Base-by-base conservation (phyloP, 2,888 invertebrate genomes). In the Sphinx pinastri region DNA sequence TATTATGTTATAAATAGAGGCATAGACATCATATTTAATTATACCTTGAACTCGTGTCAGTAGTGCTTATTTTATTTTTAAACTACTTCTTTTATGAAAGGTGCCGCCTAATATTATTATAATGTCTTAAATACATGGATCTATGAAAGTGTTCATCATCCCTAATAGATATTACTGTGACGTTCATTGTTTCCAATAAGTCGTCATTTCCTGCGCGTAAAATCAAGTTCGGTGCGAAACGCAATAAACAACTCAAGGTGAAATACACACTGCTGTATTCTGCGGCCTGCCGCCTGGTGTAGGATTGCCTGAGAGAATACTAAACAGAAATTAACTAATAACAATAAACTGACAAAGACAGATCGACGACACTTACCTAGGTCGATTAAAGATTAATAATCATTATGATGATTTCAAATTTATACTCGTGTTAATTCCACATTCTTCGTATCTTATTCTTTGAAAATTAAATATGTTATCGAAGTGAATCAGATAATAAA, bases 241-340 rank as follows among this genome's bases (percentile, higher is more conserved):
- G 49, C 57, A 71, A 63, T 68, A 71, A 68, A 69, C 63, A 71
- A 57, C 54, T 63, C 69, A 72, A 72, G 71, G 71, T 69, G 59
- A 72, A 69, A 68, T 67, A 69, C 71, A 31, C 47, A 59, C 66
- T 57, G 49, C 63, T 19, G 49, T 63, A 47, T 49, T 63, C 63
- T 63, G 63, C 63, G 63, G 63, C 45, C 16, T 25, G 25, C 25
- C 25, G 25, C 25, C 19, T 63, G 8, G 49, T 63, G 63, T 63
- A 63, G 63, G 49, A 49, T 63, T 63, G 49, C 63, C 63, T 49
- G 16, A 12, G 6, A 10, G 49, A 49, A 19, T 49, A 63, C 47
- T 47, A 47, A 63, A 47, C 19, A 63, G n/a, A 47, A 47, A 47
- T 13, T 13, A 19, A n/a, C 11, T 19, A 47, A 47, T 49, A 19